Evolutionary conservation across 2,888 invertebrate species (phyloP).

Genomic region (Drosophila atripex): DNA sequence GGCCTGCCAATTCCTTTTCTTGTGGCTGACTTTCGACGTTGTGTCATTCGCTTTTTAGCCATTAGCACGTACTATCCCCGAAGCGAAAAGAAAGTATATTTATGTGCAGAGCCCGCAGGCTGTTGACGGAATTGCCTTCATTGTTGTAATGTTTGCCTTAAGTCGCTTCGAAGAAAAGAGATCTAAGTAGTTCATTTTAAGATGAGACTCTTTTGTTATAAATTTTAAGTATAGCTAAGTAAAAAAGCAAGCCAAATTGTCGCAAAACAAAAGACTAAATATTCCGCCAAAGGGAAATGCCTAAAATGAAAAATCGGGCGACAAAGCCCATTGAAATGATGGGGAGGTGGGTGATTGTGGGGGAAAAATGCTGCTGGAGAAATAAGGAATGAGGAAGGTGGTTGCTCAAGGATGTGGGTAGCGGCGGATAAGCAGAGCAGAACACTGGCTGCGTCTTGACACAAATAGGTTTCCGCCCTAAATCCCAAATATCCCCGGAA

Average conservation of each 20-base stretch:
- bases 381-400: conserved; percentile 61
- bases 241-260: conserved; percentile 77
- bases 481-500: conserved; percentile 79
- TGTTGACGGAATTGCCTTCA: conserved; percentile 71
- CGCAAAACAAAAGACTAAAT: conserved; percentile 71
- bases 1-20: conserved; percentile 41
- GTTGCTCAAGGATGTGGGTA: not conserved
- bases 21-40: conserved; percentile 66
- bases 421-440: conserved; percentile 32
- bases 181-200: conserved; percentile 77
- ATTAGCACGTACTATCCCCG: conserved; percentile 76
- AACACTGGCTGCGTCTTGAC: conserved; percentile 69
- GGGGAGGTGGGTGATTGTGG: not conserved
- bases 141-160: conserved; percentile 65
- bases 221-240: conserved; percentile 76
- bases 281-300: conserved; percentile 59
- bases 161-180: conserved; percentile 18
- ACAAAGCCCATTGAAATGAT: conserved; percentile 25
- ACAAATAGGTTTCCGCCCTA: conserved; percentile 80
- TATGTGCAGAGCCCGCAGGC: conserved; percentile 50
- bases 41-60: conserved; percentile 75
- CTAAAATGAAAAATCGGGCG: conserved; percentile 68
- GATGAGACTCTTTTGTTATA: conserved; percentile 70
- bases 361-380: conserved; percentile 25
- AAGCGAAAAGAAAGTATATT: conserved; percentile 42